Percentiles rank a stretch among this genome's conserved stretches.
phyloP scores from a whole-genome alignment of 1,140 invertebrate genomes.

The Rhopalosiphum maidis region DNA sequence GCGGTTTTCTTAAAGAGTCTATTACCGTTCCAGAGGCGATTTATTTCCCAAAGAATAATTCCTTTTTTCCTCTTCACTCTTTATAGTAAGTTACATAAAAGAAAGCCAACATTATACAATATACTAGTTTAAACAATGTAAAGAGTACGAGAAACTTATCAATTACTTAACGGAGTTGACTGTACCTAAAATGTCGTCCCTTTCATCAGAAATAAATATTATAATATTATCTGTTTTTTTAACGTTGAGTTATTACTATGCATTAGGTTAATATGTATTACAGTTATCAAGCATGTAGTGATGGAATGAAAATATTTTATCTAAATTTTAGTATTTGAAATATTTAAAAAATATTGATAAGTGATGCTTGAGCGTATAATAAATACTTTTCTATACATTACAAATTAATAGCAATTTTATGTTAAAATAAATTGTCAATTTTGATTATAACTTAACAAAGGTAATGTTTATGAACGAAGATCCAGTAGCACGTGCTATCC shows the following conservation, averaged over 20 bases:
- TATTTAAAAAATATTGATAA: background rate
- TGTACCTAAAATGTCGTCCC: background rate
- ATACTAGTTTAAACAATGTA: background rate
- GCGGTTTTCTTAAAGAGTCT: background rate
- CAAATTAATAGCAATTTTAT: background rate
- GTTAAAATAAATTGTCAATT: background rate
- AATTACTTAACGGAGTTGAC: too few relatives aligned
- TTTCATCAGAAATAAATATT: background rate
- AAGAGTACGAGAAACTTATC: too few relatives aligned
- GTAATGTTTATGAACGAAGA: background rate
- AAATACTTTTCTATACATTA: background rate
- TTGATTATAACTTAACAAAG: background rate
- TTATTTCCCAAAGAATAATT: background rate
- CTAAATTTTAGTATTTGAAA: background rate
- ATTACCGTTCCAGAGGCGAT: background rate
- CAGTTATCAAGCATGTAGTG: background rate
- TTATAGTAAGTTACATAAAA: background rate
- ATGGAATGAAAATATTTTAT: background rate
- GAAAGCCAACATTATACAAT: background rate
- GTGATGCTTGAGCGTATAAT: background rate
- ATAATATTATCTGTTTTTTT: background rate
- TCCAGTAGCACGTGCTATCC: background rate
- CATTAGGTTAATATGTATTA: background rate
- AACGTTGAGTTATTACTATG: background rate
- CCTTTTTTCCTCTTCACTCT: background rate